Conservation (phyloP, 2,888 invertebrate species). For the Tineola bisselliella region DNA sequence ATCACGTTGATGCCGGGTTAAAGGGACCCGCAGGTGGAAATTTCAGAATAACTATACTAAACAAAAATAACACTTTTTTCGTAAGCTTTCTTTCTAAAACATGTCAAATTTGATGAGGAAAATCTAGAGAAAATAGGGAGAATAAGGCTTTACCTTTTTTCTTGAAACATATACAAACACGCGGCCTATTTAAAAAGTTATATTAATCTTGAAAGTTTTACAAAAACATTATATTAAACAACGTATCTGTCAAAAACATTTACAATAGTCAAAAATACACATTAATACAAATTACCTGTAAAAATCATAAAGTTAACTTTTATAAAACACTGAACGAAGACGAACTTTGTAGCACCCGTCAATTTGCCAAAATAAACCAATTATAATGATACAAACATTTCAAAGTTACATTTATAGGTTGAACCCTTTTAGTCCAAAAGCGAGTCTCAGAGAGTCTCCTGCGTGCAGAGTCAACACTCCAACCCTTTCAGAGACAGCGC, state of each 20-base stretch:
- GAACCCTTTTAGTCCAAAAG: not conserved
- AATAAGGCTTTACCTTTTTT: not conserved
- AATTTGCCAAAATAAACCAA: not conserved
- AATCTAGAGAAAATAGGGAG: not conserved
- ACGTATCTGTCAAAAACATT: no score
- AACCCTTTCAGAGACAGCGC: not conserved
- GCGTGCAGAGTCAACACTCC: not conserved
- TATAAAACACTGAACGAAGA: no score
- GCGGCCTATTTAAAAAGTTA: no score
- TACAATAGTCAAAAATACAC: no score
- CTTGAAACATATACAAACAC: not conserved
- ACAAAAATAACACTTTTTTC: not conserved
- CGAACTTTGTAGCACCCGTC: no score
- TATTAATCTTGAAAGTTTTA: no score
- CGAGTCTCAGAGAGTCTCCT: not conserved
- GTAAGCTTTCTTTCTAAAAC: not conserved
- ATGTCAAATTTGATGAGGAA: constrained; percentile 2
- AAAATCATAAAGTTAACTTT: no score
- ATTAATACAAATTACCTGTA: no score
- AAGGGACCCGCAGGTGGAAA: constrained; percentile 2
- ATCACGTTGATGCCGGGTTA: not conserved
- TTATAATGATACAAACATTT: not conserved
- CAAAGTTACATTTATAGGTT: not conserved
- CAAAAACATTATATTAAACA: no score
- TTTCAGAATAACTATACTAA: not conserved